Evolutionary conservation across 2,888 invertebrate species (phyloP), one percentile per base, ranked within the genome.

Genomic region (Pyrrhosoma nymphula): DNA sequence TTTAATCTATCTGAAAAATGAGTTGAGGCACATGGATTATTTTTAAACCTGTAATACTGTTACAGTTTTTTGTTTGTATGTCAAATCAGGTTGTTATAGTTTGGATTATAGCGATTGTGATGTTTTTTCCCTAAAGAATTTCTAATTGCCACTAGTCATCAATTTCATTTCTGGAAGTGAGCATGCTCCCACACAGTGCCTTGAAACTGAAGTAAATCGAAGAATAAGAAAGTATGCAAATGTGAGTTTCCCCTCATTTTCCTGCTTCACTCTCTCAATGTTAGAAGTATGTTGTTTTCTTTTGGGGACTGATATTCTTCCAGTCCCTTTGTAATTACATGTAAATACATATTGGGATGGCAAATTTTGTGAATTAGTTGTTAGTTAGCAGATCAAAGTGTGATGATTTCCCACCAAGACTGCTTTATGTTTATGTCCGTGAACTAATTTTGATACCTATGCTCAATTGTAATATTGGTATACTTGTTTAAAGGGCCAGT

Each of bases 161-260:
- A 75, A 35, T 69, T 39, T 93, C 39, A 69, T n/a, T 16, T 69
- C 82, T 69, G 69, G 39, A 47, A 69, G 47, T 93, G 69, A 93
- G 93, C 75, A 93, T 69, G 56, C 93, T 93, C 93, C 93, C 93
- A 93, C 82, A 93, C 63, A 93, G 93, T 93, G 93, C 93, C 93
- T 93, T 93, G 93, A 93, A 93, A 93, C 47, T 93, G 63, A 93
- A 75, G 93, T 75, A 93, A 39, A 69, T 93, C 16, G 16, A 10
- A 35, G 39, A 63, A 56, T 93, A 75, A 26, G 30, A 93, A 47
- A 69, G 63, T 39, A 69, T 69, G 63, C 26, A 93, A 93, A 63
- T 39, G n/a, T 47, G 47, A 47, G 26, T 39, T 47, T 47, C 93
- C 39, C 69, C 69, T 93, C 93, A 93, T 93, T 93, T 93, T 93